Conservation (phyloP, 2,888 invertebrate genomes). For the Toxonevra muliebris region DNA sequence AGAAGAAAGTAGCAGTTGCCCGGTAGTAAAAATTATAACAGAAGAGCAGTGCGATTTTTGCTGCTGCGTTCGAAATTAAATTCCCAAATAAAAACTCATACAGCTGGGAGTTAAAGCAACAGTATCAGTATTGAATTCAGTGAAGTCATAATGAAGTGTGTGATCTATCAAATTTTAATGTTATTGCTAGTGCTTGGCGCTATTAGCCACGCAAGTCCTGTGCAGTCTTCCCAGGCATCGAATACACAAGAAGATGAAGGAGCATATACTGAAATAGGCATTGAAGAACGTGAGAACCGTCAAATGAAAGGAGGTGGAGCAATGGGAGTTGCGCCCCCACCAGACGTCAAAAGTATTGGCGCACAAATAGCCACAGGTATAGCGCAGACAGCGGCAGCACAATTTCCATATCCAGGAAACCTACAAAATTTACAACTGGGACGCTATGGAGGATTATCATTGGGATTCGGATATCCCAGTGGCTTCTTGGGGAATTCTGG, state of each 20-base stretch:
- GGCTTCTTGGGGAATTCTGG: constrained; percentile 6
- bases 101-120: background rate
- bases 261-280: background rate
- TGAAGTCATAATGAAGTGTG: constrained; percentile 18
- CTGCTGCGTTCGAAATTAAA: too few relatives aligned
- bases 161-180: background rate
- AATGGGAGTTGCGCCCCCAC: background rate
- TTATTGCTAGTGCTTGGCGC: constrained; percentile 4
- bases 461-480: constrained; percentile 1
- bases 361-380: background rate
- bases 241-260: background rate
- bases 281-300: background rate
- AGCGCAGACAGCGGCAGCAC: background rate
- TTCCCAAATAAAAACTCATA: constrained; percentile 14
- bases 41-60: too few relatives aligned
- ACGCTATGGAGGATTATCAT: constrained; percentile 12
- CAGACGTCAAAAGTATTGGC: constrained; percentile 13
- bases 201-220: background rate
- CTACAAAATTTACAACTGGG: background rate
- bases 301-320: constrained; percentile 9
- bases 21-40: too few relatives aligned
- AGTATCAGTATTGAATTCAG: constrained; percentile 5
- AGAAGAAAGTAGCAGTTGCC: constrained; percentile 27
- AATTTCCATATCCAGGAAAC: constrained; percentile 19
- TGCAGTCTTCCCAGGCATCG: background rate